A percentile compares a stretch with the other conserved stretches of the same genome.
phyloP scores from a whole-genome alignment of 2,113 vertebrate genomes.

The Myocastor coypus region DNA sequence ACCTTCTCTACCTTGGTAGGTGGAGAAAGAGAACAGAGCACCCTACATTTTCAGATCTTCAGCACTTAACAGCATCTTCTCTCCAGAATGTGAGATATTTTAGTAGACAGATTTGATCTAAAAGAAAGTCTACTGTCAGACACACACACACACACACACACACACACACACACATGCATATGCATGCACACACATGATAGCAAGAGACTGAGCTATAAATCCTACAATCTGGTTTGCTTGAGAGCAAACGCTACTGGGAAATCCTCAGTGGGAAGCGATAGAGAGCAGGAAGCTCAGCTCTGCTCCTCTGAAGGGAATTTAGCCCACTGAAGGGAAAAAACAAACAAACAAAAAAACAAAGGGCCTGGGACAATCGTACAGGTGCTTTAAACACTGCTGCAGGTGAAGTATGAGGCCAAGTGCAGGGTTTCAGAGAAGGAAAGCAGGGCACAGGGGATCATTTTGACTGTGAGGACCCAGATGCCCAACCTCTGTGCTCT shows the following conservation, averaged over 20 bases:
- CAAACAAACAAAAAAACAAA: too few species aligned
- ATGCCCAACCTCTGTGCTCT: not conserved
- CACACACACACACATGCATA: too few species aligned
- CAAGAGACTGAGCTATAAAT: not conserved
- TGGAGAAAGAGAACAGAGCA: not conserved
- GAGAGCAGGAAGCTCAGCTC: too few species aligned
- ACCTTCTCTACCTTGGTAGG: not conserved
- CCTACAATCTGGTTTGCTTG: not conserved
- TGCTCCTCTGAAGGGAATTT: too few species aligned
- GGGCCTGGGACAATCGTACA: not conserved
- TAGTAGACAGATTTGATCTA: not conserved
- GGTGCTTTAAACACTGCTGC: not conserved
- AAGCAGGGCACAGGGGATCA: not conserved
- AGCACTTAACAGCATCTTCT: too few species aligned
- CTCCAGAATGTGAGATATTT: not conserved
- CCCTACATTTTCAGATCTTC: not conserved
- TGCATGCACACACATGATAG: too few species aligned
- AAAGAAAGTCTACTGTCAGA: not conserved
- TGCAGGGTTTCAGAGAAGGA: not conserved
- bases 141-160: too few species aligned
- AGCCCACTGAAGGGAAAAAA: too few species aligned
- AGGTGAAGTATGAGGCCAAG: not conserved
- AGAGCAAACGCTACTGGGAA: not conserved
- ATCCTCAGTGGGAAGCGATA: not conserved
- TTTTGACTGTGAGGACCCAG: not conserved